A percentile compares a stretch with the other conserved stretches of the same genome.
phyloP scores from a whole-genome alignment of 2,797 vertebrate genomes.

The Callimico goeldii region DNA sequence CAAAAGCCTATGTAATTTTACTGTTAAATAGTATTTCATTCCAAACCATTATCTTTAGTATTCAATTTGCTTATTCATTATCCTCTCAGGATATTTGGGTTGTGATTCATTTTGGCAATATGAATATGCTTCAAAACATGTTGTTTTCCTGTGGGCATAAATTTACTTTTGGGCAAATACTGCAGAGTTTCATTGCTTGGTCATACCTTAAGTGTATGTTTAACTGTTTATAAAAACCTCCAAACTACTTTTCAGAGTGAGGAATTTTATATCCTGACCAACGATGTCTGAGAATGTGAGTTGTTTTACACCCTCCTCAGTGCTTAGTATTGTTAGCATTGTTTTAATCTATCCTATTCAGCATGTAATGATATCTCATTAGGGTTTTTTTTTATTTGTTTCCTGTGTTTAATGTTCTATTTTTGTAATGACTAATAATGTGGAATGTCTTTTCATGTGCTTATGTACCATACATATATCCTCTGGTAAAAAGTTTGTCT shows the following conservation, averaged over 20 bases:
- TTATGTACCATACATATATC: not conserved
- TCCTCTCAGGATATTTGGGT: not conserved
- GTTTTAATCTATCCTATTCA: not conserved
- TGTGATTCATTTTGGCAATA: not conserved
- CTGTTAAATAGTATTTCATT: not conserved
- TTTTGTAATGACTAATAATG: not conserved
- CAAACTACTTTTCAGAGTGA: not conserved
- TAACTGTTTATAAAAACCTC: not conserved
- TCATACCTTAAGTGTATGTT: not conserved
- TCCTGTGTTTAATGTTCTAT: not conserved
- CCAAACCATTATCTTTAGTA: not conserved
- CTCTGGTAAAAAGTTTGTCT: not conserved
- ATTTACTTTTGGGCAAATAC: not conserved
- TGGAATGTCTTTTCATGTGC: not conserved
- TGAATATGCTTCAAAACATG: not conserved
- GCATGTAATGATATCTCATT: not conserved
- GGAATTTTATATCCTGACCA: not conserved
- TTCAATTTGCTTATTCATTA: not conserved
- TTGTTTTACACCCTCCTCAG: accelerated
- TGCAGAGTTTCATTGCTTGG: not conserved
- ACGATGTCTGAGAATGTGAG: accelerated
- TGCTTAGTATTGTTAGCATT: not conserved
- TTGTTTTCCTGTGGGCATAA: not conserved
- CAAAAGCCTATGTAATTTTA: not conserved
- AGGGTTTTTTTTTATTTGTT: not conserved